Conservation (phyloP, 2,113 vertebrate genomes). For the Thamnaconus septentrionalis region DNA sequence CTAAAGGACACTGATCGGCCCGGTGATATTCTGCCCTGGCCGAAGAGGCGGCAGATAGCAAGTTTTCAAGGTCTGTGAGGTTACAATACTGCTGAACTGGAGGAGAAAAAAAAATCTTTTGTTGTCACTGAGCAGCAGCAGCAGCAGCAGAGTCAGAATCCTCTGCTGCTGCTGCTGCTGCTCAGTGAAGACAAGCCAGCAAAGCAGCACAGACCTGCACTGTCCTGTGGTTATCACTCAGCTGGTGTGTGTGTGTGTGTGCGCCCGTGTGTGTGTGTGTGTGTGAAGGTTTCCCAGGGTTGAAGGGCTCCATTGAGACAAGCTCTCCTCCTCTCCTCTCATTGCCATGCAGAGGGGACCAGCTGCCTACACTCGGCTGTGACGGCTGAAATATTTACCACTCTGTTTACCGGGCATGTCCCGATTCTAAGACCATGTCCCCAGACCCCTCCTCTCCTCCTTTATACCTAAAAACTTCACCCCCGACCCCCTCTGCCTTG, state of each 20-base stretch:
- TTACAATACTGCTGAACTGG: too few species aligned
- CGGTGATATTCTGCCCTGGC: too few species aligned
- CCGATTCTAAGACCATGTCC: slow-evolving; percentile 46
- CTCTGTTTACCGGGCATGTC: slow-evolving; percentile 68
- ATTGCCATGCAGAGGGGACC: slow-evolving; percentile 78
- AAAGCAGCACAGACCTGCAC: slow-evolving; percentile 58
- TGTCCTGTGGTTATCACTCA: slow-evolving; percentile 52
- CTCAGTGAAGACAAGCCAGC: slow-evolving; percentile 9
- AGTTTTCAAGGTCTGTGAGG: too few species aligned
- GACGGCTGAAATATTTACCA: slow-evolving; percentile 81
- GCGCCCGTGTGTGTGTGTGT: slow-evolving; percentile 17
- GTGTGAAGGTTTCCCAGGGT: slow-evolving; percentile 56
- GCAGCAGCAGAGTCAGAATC: too few species aligned
- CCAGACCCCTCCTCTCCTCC: slow-evolving; percentile 1
- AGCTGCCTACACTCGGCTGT: slow-evolving; percentile 74
- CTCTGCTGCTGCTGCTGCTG: neutral
- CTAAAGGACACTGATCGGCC: too few species aligned
- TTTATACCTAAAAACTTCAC: slow-evolving; percentile 20
- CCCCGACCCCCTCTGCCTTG: neutral
- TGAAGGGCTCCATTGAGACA: slow-evolving; percentile 76
- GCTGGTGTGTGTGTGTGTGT: slow-evolving; percentile 44
- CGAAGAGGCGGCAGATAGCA: too few species aligned
- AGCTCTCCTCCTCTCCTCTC: slow-evolving; percentile 63
- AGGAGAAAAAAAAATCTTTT: too few species aligned
- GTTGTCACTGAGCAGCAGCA: neutral